Evolutionary conservation across 2,113 vertebrate species (phyloP).

Genomic region (Heliornis fulica): DNA sequence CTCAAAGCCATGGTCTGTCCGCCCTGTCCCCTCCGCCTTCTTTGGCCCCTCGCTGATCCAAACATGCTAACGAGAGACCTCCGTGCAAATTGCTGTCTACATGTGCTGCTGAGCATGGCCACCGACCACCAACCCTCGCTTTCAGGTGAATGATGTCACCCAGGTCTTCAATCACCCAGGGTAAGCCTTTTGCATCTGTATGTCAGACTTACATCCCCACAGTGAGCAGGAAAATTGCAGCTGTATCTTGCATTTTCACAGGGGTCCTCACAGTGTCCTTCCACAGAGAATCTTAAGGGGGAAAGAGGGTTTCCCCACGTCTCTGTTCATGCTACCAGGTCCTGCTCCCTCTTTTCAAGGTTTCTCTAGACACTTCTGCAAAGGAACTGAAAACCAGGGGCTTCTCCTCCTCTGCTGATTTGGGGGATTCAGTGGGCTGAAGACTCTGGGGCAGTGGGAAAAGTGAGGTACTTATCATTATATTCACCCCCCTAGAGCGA

Average conservation of each 20-base stretch:
- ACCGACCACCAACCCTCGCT: background rate
- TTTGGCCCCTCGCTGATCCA: background rate
- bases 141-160: background rate
- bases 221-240: background rate
- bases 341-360: background rate
- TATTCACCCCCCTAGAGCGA: background rate
- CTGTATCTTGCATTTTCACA: background rate
- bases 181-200: background rate
- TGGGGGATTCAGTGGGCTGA: background rate
- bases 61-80: background rate
- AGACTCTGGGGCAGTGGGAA: background rate
- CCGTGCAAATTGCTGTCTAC: background rate
- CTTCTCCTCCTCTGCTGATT: background rate
- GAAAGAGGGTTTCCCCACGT: background rate
- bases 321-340: background rate
- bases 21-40: background rate
- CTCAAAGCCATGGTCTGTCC: background rate
- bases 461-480: background rate
- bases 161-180: background rate
- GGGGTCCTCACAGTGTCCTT: background rate
- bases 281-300: accelerated
- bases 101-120: background rate
- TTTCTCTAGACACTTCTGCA: background rate
- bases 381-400: background rate
- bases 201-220: background rate